Evolutionary conservation across 2,888 invertebrate genomes (phyloP), one percentile per base, ranked within the genome.

Genomic region (Leptinotarsa rubiginosa): DNA sequence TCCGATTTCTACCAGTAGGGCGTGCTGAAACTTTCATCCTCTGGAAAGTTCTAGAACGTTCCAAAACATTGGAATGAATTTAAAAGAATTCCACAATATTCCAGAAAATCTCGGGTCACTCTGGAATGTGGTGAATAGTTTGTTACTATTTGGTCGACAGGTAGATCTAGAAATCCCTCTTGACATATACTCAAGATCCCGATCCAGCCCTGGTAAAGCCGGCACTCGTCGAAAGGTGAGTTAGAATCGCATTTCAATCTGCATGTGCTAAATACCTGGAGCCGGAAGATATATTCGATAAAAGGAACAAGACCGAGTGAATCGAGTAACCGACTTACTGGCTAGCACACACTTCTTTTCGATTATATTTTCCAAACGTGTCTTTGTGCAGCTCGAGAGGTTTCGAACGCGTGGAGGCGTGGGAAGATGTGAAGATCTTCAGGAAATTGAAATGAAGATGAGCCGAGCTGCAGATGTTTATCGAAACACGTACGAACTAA

Each of bases 161-260:
- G 7, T 41, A 41, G 41, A 41, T 41, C 41, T 10, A 41, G 41
- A 10, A 41, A 41, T 41, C 41, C 41, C 41, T 41, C 10, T 41
- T 41, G 10, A 10, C 0, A 10, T 5, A 41, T 10, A 59, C 50
- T 25, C 49, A 16, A 62, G 18, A 62, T 62, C 31, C 49, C 22
- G 18, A 62, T 31, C 25, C 64, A 13, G 65, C 56, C 69, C 69
- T 72, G 75, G n/a, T 15, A 31, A 22, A 47, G 64, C 31, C 54
- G 12, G 65, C 64, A 74, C 25, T 70, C 72, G 78, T 69, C 70
- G 79, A 78, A 76, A 74, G 78, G 74, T 73, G 69, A 70, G 64
- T 69, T 54, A 25, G 71, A 78, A 76, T 78, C 76, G 73, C 66
- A 65, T 76, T 78, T 78, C 78, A 76, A 78, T 78, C 78, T 78